Conservation (phyloP, 2,888 invertebrate genomes). For the Tetragnatha montana region DNA sequence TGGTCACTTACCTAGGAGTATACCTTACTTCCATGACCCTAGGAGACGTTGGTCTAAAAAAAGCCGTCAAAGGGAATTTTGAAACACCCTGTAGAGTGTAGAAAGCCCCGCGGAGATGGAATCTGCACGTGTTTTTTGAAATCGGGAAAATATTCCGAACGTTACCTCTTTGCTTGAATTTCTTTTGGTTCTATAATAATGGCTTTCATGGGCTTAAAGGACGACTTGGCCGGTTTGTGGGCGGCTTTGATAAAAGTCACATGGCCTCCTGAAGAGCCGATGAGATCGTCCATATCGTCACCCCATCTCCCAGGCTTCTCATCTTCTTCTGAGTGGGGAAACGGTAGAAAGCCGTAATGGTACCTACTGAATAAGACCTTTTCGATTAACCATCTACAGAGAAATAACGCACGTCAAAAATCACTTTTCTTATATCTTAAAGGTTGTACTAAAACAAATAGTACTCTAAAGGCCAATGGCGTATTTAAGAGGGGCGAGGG, state of each 20-base stretch:
- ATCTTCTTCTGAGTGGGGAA: conserved; percentile 39
- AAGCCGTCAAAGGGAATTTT: too few relatives aligned
- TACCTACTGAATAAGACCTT: conserved; percentile 18
- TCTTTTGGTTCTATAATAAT: conserved; percentile 56
- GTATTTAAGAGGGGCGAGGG: neutral
- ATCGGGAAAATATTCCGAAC: too few relatives aligned
- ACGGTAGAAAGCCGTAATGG: conserved; percentile 51
- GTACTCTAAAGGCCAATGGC: neutral
- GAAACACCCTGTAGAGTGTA: too few relatives aligned
- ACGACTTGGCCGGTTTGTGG: conserved; percentile 9
- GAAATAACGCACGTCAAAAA: neutral
- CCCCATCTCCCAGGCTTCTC: conserved; percentile 35
- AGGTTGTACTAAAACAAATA: neutral
- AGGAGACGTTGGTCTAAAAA: too few relatives aligned
- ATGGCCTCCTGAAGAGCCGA: conserved; percentile 59
- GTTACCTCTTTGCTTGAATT: conserved; percentile 63
- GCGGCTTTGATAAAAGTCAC: conserved; percentile 64
- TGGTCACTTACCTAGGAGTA: too few relatives aligned
- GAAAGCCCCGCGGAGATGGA: too few relatives aligned
- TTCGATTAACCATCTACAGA: neutral
- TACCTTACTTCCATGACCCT: too few relatives aligned
- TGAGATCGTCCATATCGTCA: conserved; percentile 56
- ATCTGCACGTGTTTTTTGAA: too few relatives aligned
- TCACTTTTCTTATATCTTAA: neutral
- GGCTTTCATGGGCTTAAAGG: conserved; percentile 57